These are phyloP conservation scores for Callionymus lyra DNA, from an alignment of 2,113 vertebrate species.

Conservation along the genomic window DNA sequence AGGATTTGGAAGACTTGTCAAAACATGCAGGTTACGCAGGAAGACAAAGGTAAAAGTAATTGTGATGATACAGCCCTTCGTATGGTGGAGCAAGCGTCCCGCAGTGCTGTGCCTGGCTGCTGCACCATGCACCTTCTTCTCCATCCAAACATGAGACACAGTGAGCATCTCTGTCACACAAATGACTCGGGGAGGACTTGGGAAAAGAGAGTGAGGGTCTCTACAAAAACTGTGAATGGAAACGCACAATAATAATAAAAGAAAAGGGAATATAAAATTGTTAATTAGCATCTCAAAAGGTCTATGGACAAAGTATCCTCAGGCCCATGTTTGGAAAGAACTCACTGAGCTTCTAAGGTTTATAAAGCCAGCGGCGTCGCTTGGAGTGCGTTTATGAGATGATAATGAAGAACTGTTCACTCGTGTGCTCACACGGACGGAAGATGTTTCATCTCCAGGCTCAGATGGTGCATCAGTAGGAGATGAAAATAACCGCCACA, in stretches of 20 bases:
- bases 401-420: not conserved
- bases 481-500: no score
- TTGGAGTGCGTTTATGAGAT: conserved; percentile 70
- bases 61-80: conserved; percentile 79
- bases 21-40: conserved; percentile 72
- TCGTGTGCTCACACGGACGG: no score
- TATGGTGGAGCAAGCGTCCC: conserved; percentile 72
- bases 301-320: conserved; percentile 12
- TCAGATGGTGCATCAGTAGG: no score
- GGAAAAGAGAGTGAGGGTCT: not conserved
- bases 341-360: conserved; percentile 64
- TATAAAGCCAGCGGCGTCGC: conserved; percentile 75
- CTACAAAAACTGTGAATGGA: conserved; percentile 23
- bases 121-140: conserved; percentile 86
- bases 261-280: conserved; percentile 60
- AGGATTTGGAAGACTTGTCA: conserved; percentile 9
- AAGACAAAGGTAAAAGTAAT: conserved; percentile 61
- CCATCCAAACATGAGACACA: conserved; percentile 85
- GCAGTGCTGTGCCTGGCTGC: conserved; percentile 75
- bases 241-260: conserved; percentile 39
- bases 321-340: conserved; percentile 66
- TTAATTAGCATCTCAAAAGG: conserved; percentile 49
- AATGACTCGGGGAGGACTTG: not conserved
- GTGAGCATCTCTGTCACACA: conserved; percentile 64
- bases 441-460: no score